Base-by-base conservation (phyloP, 2,888 invertebrate genomes). In the Scrobipalpa atriplicella region DNA sequence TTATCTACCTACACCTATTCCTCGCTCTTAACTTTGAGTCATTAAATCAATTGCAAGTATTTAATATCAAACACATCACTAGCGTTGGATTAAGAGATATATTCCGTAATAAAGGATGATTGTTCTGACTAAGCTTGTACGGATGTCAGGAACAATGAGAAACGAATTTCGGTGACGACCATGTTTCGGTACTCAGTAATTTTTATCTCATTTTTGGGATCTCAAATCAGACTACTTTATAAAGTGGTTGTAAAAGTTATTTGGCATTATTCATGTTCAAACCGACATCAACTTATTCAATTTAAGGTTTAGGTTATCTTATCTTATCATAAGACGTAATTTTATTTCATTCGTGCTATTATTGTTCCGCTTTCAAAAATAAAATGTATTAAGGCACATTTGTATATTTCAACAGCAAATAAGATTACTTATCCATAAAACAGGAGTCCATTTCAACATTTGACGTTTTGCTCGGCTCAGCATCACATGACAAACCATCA, bases 61-160 rank as follows among this genome's bases (percentile, higher is more conserved):
- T n/a, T 47, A 2, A 5, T 41, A 11, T 3, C 10, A n/a, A n/a
- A 38, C 16, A 19, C 62, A 43, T 39, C 54, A 62, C 62, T 62
- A 21, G 13, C 2, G 64, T 62, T 66, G 73, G 72, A 73, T 73
- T 69, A 71, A 70, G 71, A 72, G 72, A 74, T 73, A 75, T 75
- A 70, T 66, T 64, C 71, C 41, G 69, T 77, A 79, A 78, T 77
- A 75, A 73, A 73, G 74, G 72, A 71, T 73, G 75, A 79, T 75
- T 74, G 76, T 77, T 74, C 74, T 70, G 68, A 68, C 71, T 73
- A 72, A 73, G 73, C 71, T 65, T 58, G 8, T 38, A 58, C 69
- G 70, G 70, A 71, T 72, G 74, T 72, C 70, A 64, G 67, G 67
- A 67, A 70, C 72, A 73, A 72, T 72, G n/a, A 29, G 8, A 58